phyloP scores from a whole-genome alignment of 2,113 vertebrate species.

The Xerus inauris region DNA sequence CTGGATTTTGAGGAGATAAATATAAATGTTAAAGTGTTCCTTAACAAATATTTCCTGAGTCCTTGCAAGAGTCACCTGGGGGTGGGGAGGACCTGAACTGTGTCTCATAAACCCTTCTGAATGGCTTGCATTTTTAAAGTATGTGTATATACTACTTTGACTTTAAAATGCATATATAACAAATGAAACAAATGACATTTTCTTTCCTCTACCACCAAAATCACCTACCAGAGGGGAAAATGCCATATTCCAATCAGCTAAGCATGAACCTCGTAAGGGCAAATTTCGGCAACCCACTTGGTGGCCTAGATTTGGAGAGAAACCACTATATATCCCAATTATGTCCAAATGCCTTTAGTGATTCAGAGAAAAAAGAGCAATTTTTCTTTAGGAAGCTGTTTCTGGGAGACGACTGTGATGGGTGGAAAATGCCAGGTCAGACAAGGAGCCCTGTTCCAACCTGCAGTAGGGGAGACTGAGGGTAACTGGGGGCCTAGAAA shows the following conservation, averaged over 20 bases:
- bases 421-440: neutral
- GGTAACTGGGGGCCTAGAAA: neutral
- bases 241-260: neutral
- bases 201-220: neutral
- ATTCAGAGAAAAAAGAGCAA: neutral
- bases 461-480: rapidly evolving
- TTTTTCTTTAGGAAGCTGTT: neutral
- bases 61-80: neutral
- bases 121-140: neutral
- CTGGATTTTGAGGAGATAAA: neutral
- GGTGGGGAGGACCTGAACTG: neutral
- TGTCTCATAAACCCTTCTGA: neutral
- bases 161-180: neutral
- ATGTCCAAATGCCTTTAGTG: neutral
- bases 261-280: neutral
- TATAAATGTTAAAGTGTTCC: neutral
- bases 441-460: neutral
- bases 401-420: neutral
- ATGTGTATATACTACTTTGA: neutral
- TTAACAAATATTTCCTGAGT: neutral
- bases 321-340: neutral
- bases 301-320: neutral
- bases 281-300: neutral
- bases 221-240: neutral
- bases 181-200: neutral